Evolutionary conservation across 2,888 invertebrate species (phyloP), one percentile per base, ranked within the genome.

Genomic region (Cephus nigrinus): DNA sequence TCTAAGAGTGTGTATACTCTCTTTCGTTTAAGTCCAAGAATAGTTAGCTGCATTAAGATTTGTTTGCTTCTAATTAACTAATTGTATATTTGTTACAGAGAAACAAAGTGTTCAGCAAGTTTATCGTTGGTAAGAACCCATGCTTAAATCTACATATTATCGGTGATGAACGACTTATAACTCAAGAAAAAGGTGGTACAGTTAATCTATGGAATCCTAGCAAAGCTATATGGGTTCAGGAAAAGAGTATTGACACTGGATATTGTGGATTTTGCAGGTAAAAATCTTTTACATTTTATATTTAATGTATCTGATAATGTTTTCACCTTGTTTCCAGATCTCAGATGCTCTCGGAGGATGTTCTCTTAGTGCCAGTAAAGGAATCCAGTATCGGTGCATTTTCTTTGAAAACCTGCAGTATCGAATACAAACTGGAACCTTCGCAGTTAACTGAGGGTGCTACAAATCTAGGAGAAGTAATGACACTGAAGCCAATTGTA

Each of bases 221-320:
- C 74, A 94, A 94, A 78, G 95, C 95, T 80, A 92, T 93, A 79
- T 91, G 91, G 91, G 82, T 81, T 30, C 92, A 94, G 81, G 92
- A 93, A 68, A 93, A 93, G 80, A 92, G 92, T 11, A 93, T 95
- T 78, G 90, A 93, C n/a, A 93, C 93, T 76, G 94, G 94, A 83
- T 95, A 94, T 86, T 92, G 93, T 79, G 96, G 96, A 69, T 97
- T 95, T 90, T 96, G 96, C 90, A 94, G 95, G 88, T 94, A 94
- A 78, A 93, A 30, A 34, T 69, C 34, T 30, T 35, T 40, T 5
- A 76, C 12, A 32, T 1, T 12, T 30, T 74, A 80, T 81, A 75
- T 36, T 84, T 31, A 72, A 69, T 33, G 31, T 73, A 2, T 72
- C 69, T 31, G 74, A 78, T 75, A 68, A 68, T 31, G 76, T 74